Evolutionary conservation across 2,797 vertebrate species (phyloP).

Genomic region (Vespertilio murinus): DNA sequence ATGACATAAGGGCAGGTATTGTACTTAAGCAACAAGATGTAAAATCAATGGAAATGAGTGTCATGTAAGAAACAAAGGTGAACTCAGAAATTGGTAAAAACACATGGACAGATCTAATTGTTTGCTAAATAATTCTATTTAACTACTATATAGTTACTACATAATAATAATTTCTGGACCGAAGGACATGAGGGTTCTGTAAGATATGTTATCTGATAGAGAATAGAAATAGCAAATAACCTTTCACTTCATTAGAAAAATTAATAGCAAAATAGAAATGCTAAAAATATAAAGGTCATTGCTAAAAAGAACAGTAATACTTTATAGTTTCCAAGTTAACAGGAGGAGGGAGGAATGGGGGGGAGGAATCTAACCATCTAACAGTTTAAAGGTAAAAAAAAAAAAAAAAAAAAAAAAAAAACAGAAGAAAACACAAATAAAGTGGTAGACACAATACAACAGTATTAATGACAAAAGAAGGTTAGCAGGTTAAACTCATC

Average conservation of each 20-base stretch:
- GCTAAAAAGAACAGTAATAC: neutral
- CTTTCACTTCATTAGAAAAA: slow-evolving; percentile 30
- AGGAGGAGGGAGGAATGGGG: neutral
- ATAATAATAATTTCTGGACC: neutral
- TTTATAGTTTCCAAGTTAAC: neutral
- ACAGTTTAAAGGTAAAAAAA: neutral
- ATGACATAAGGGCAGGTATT: neutral
- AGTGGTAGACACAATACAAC: neutral
- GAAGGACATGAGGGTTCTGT: neutral
- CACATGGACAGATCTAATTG: neutral
- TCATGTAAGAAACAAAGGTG: neutral
- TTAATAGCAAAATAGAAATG: neutral
- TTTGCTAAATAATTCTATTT: slow-evolving; percentile 7
- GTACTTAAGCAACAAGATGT: neutral
- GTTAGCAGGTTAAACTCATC: neutral
- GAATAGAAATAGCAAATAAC: neutral
- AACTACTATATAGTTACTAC: neutral
- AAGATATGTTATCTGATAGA: neutral
- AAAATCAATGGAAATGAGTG: neutral
- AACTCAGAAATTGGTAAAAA: neutral
- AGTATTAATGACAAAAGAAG: neutral
- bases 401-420: neutral
- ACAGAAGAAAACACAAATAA: neutral
- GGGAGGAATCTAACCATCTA: neutral
- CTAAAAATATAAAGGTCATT: neutral